Evolutionary conservation across 2,888 invertebrate species (phyloP), one percentile per base, ranked within the genome.

Genomic region (Drosophila merina): DNA sequence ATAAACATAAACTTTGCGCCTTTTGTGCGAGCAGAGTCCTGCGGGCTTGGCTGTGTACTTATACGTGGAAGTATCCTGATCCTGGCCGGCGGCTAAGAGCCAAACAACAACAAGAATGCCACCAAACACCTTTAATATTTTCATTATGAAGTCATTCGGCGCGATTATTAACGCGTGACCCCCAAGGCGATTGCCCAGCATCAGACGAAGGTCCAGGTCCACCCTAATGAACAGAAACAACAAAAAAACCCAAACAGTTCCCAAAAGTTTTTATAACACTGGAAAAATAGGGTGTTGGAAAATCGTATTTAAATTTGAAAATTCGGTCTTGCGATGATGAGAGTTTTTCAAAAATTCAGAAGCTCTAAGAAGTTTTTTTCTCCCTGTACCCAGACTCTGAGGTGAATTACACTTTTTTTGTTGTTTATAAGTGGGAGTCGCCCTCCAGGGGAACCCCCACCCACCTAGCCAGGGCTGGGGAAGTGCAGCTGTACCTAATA

Each of bases 121-220:
- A 82, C 73, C 83, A 89, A 84, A 89, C 90, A 90, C 90, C 89
- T 89, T 90, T 89, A 88, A 89, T 89, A 88, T 89, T 89, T 89
- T 88, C 86, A 89, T 90, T 89, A 90, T 80, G 84, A 88, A 89
- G 77, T 89, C 87, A 83, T 88, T 88, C 77, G 74, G 81, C 75
- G 82, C 87, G 86, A 84, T 89, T 89, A 88, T 86, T 87, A 86
- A 72, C 80, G 84, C 84, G 88, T 86, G 84, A 86, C 88, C 84
- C 84, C 84, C 86, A 64, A 77, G 81, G 86, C 80, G 86, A 60
- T 63, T 36, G 56, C 72, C 75, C 84, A 76, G 84, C 86, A 55
- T 69, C 33, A 28, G 44, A 44, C 25, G 20, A 10, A 25, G 28
- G 59, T 54, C 45, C 56, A 45, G 49, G 64, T 64, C 45, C 72